These are phyloP conservation scores for Alethe castanea DNA, from an alignment of 2,113 vertebrate species.

Conservation along the genomic window DNA sequence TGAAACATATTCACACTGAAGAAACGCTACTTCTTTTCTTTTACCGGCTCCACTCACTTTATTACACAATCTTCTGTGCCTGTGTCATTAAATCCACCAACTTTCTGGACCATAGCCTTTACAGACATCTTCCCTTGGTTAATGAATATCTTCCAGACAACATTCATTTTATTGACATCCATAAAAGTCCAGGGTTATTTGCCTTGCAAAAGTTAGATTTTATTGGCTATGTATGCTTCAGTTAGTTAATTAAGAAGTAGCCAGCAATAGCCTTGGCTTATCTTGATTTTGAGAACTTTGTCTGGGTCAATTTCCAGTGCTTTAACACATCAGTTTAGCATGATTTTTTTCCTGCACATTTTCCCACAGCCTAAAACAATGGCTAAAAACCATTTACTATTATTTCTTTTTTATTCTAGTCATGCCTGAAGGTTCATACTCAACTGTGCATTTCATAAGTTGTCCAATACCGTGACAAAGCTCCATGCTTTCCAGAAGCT, in stretches of 20 bases:
- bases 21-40: neutral
- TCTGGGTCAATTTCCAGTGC: neutral
- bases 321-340: neutral
- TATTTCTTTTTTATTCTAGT: neutral
- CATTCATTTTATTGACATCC: neutral
- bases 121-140: neutral
- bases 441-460: neutral
- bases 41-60: neutral
- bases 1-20: conserved; percentile 12
- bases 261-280: neutral
- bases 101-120: conserved; percentile 46
- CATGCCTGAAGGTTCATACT: neutral
- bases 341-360: neutral
- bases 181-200: conserved; percentile 14
- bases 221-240: neutral
- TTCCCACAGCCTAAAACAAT: neutral
- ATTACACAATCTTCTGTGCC: neutral
- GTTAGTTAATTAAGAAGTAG: conserved; percentile 32
- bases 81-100: neutral
- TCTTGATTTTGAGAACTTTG: neutral
- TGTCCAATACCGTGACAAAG: neutral
- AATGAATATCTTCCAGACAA: conserved; percentile 21
- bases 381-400: neutral
- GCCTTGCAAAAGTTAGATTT: conserved; percentile 14
- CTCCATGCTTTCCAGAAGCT: neutral